Evolutionary conservation across 2,797 vertebrate species (phyloP), one percentile per base, ranked within the genome.

Genomic region (Gambelia wislizenii): DNA sequence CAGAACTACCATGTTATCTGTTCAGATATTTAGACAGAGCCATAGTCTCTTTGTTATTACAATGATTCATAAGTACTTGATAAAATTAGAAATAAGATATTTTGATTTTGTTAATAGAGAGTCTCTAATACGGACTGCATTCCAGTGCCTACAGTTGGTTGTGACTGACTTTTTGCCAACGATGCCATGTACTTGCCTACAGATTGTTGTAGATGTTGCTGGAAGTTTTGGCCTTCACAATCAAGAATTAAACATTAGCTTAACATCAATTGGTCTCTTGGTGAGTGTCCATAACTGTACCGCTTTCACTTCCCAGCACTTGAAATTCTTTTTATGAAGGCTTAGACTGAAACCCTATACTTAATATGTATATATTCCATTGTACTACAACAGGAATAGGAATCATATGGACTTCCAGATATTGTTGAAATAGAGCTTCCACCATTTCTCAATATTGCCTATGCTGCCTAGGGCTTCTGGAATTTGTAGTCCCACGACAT

Each of bases 71-170:
- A 10, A 87, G 27, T 52, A 88, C n/a, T 89, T 87, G n/a, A 94
- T 93, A 88, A 93, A 94, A 90, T 52, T 56, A 3, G 42, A 95
- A 94, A 91, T 91, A 79, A 88, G 67, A 61, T 83, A 39, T 84
- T 59, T 85, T 92, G 47, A 33, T 91, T 93, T 91, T 95, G 91
- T 95, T 85, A 94, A 96, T 93, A 98, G 99, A 77, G 99, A 99
- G 96, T 98, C 99, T 59, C 97, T 99, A 96, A 99, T 99, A 96
- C 97, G 99, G 97, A 99, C 99, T 95, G 98, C 99, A 92, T 99
- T 99, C 97, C 99, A 99, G 97, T 99, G 99, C 98, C 98, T 99
- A 97, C 99, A 99, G 96, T 97, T 99, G 97, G 99, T 99, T 96
- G 99, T 99, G 96, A 99, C 99, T 6, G 99, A 99, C 97, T 99